Percentiles rank a stretch among this genome's conserved stretches.
These are phyloP conservation scores for Dicyrtomina minuta DNA, from an alignment of 2,888 invertebrate genomes.

Conservation along the genomic window DNA sequence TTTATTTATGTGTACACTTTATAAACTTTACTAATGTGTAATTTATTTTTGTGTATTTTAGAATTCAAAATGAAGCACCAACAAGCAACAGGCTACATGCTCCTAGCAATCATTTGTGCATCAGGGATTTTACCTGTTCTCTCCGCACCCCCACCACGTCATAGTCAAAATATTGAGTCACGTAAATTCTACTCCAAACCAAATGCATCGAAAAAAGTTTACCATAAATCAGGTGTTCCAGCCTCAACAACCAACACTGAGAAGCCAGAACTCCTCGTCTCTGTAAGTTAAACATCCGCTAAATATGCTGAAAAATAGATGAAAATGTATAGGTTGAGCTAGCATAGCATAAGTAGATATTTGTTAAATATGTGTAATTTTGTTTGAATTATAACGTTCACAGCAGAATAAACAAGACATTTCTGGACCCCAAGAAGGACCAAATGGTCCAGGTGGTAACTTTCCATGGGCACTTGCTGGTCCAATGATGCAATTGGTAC, in stretches of 20 bases:
- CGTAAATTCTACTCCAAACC: conserved; percentile 87
- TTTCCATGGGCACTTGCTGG: conserved; percentile 48
- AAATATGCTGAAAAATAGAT: neutral
- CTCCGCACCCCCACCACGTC: conserved; percentile 64
- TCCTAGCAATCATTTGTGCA: conserved; percentile 69
- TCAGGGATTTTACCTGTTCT: conserved; percentile 68
- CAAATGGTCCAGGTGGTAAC: conserved; percentile 38
- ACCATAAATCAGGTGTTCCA: conserved; percentile 43
- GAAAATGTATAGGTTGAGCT: too few species aligned
- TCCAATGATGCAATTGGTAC: conserved; percentile 49
- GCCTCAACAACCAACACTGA: conserved; percentile 28
- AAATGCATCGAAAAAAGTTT: conserved; percentile 82
- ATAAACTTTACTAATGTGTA: too few species aligned
- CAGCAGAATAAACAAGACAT: conserved; percentile 28
- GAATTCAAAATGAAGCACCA: conserved; percentile 7
- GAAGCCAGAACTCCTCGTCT: conserved; percentile 27
- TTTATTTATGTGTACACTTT: too few species aligned
- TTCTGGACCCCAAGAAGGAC: conserved; percentile 1
- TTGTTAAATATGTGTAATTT: neutral
- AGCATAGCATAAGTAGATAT: too few species aligned
- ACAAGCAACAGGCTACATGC: conserved; percentile 63
- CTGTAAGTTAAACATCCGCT: conserved; percentile 25
- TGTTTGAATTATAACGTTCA: neutral
- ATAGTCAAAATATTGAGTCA: conserved; percentile 58
- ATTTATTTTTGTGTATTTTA: neutral